phyloP scores from a whole-genome alignment of 2,888 invertebrate species.

The Zhengitettix transpicula region DNA sequence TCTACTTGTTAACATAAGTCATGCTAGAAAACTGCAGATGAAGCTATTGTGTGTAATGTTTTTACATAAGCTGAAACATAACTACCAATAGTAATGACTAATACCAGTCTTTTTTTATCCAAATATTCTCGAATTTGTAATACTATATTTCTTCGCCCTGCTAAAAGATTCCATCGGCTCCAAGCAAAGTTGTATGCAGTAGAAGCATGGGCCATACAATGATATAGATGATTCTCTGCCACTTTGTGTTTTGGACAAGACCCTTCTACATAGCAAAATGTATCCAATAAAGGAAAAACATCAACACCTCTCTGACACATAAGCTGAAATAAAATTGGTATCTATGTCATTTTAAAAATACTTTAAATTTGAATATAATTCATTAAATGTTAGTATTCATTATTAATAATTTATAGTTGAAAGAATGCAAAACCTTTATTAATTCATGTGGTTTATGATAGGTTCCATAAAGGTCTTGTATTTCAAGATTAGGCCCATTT shows the following conservation, averaged over 20 bases:
- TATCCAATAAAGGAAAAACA: slow-evolving; percentile 66
- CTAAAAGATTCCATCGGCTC: slow-evolving; percentile 53
- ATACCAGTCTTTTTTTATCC: slow-evolving; percentile 18
- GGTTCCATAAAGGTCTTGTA: slow-evolving; percentile 40
- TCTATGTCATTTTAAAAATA: too few relatives aligned
- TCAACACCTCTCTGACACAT: slow-evolving; percentile 56
- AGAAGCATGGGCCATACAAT: slow-evolving; percentile 58
- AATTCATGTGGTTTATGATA: slow-evolving; percentile 42
- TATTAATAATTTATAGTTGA: too few relatives aligned
- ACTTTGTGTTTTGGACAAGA: slow-evolving; percentile 40
- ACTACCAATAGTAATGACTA: too few relatives aligned
- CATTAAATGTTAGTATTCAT: too few relatives aligned
- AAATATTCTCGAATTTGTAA: slow-evolving; percentile 45
- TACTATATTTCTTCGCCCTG: slow-evolving; percentile 42
- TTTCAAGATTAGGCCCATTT: slow-evolving; percentile 43
- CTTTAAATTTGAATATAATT: too few relatives aligned
- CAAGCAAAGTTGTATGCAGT: slow-evolving; percentile 63
- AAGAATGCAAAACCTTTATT: slow-evolving; percentile 11
- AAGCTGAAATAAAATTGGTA: slow-evolving; percentile 19
- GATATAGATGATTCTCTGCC: slow-evolving; percentile 57
- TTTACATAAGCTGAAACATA: too few relatives aligned
- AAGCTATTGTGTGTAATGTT: too few relatives aligned
- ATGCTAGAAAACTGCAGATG: too few relatives aligned
- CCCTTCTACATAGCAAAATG: slow-evolving; percentile 41
- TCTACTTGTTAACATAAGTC: too few relatives aligned